Percentiles rank a stretch among this genome's conserved stretches.
Evolutionary conservation across 53 echinoderm and acorn worm species (phyloP).

Genomic region (Temnopleurus reevesii): DNA sequence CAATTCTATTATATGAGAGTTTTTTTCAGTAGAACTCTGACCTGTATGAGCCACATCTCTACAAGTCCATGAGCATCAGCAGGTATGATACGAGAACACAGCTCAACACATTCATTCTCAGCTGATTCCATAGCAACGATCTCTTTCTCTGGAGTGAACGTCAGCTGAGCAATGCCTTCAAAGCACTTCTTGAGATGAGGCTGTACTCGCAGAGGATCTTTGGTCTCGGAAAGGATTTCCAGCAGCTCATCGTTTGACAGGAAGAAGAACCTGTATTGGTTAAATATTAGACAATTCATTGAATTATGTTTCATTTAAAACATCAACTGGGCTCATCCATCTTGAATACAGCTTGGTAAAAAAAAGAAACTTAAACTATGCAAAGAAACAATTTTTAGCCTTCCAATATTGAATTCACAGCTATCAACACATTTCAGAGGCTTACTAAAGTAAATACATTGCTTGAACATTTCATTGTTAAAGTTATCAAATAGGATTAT

Average conservation of each 20-base stretch:
- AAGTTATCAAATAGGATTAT: too few species aligned
- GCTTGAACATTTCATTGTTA: too few species aligned
- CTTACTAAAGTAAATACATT: too few species aligned
- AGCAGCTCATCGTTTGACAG: slow-evolving; percentile 96
- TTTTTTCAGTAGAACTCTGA: background rate
- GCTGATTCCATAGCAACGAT: slow-evolving; percentile 96
- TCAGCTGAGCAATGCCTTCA: slow-evolving; percentile 91
- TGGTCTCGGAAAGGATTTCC: slow-evolving; percentile 92
- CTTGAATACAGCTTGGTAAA: too few species aligned
- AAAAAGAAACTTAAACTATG: too few species aligned
- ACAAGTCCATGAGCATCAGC: slow-evolving; percentile 89
- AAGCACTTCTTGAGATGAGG: slow-evolving; percentile 98
- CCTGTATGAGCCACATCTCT: slow-evolving; percentile 97
- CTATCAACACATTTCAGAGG: too few species aligned
- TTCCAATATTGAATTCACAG: too few species aligned
- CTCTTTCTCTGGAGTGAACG: slow-evolving; percentile 85
- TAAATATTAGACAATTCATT: too few species aligned
- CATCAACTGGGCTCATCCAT: too few species aligned
- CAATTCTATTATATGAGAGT: too few species aligned
- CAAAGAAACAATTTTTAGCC: too few species aligned
- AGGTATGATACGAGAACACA: slow-evolving; percentile 81
- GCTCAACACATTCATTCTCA: slow-evolving; percentile 80
- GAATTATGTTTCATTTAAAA: too few species aligned
- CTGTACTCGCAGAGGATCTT: slow-evolving; percentile 93
- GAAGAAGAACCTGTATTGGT: slow-evolving; percentile 87